Evolutionary conservation across 1,140 invertebrate species (phyloP).

Genomic region (Aphaenogaster ashmeadi): DNA sequence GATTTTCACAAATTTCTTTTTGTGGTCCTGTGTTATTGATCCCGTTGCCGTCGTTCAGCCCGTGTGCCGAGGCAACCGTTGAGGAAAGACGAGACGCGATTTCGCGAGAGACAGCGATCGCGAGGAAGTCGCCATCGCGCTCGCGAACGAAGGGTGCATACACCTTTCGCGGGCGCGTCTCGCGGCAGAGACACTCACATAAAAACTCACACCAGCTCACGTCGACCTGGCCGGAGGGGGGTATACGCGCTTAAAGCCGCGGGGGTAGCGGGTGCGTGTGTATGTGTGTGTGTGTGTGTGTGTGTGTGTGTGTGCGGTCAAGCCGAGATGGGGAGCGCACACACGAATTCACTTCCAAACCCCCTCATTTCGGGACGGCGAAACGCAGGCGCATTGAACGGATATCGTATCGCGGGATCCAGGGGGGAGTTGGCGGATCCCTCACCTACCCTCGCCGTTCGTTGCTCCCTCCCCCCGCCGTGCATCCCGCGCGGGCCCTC

Average conservation of each 20-base stretch:
- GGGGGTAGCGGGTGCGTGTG: slow-evolving; percentile 19
- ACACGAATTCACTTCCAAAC: slow-evolving; percentile 66
- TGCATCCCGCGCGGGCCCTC: background rate
- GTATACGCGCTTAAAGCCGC: slow-evolving; percentile 8
- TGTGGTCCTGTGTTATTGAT: slow-evolving; percentile 7
- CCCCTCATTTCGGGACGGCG: slow-evolving; percentile 62
- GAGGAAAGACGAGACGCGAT: slow-evolving; percentile 33
- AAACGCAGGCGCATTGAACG: slow-evolving; percentile 77
- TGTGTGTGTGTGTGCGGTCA: slow-evolving; percentile 63
- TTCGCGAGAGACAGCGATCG: slow-evolving; percentile 21
- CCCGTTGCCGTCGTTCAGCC: background rate
- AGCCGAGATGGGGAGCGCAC: slow-evolving; percentile 44
- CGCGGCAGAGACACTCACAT: slow-evolving; percentile 42
- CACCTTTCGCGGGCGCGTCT: slow-evolving; percentile 34
- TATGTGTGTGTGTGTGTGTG: background rate
- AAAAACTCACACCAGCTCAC: slow-evolving; percentile 60
- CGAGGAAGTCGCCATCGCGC: slow-evolving; percentile 15
- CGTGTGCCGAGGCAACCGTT: background rate
- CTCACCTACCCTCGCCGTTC: background rate
- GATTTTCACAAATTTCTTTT: no score
- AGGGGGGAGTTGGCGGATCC: background rate
- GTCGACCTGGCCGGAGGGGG: slow-evolving; percentile 55
- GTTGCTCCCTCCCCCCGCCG: background rate
- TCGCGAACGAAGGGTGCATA: slow-evolving; percentile 26
- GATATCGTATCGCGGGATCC: slow-evolving; percentile 71